phyloP scores from a whole-genome alignment of 2,113 vertebrate species.

The Meriones unguiculatus region DNA sequence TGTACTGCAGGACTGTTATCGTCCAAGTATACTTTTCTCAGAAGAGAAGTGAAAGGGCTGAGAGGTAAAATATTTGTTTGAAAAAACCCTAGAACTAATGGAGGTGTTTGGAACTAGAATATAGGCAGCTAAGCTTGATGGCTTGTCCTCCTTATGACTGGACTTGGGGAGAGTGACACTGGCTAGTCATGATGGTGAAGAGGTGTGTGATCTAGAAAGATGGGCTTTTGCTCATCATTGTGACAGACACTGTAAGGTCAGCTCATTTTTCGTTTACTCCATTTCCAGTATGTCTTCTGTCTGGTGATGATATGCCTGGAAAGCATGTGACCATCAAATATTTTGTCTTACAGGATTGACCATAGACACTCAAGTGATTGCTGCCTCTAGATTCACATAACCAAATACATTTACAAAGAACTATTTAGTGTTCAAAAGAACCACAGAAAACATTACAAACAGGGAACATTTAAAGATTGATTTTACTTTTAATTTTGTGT shows the following conservation, averaged over 20 bases:
- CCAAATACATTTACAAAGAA: neutral
- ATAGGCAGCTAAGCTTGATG: neutral
- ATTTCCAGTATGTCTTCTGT: neutral
- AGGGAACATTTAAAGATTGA: conserved; percentile 14
- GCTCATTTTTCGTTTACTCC: neutral
- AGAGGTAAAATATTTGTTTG: conserved; percentile 7
- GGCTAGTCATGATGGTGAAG: neutral
- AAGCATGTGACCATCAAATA: neutral
- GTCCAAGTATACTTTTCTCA: neutral
- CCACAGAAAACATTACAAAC: conserved; percentile 13
- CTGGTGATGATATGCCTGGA: neutral
- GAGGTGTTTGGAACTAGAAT: neutral
- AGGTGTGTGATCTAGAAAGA: neutral
- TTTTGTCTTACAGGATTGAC: neutral
- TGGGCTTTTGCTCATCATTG: neutral
- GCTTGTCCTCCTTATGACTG: neutral
- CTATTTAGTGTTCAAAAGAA: neutral
- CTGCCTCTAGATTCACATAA: neutral
- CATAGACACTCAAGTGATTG: neutral
- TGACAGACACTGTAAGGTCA: neutral
- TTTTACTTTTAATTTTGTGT: neutral
- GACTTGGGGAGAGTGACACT: neutral
- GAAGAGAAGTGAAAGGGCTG: neutral
- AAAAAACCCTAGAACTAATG: neutral
- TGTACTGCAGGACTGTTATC: neutral